Evolutionary conservation across 2,113 vertebrate genomes (phyloP), one percentile per base, ranked within the genome.

Genomic region (Barnardius zonarius): DNA sequence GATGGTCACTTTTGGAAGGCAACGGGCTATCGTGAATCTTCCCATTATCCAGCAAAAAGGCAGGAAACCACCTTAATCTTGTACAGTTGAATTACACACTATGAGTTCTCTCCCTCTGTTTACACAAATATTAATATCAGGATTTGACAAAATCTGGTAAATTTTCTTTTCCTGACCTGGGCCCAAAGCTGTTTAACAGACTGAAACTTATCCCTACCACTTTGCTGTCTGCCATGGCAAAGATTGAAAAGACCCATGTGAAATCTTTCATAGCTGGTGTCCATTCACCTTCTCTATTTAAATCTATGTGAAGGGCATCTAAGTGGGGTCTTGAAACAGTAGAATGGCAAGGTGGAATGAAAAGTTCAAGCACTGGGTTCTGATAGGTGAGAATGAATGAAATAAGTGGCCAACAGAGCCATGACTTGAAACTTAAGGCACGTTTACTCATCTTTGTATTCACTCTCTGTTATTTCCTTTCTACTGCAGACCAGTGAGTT

Each of bases 211-310:
- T 33, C 78, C 35, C 17, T 30, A 30, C 17, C 28, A 24, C 46
- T 90, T 90, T 2, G 1, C 35, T 46, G 7, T 35, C 66, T 85
- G 30, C 35, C 52, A 5, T 63, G 69, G 35, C 11, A 48, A 66
- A 52, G 30, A 18, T 13, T 67, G 64, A 70, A n/a, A 93, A 74
- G 30, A 16, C 13, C 20, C 33, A 16, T 7, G 7, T 68, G 75
- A 82, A 78, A 74, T 61, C 1, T 0, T 51, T 48, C 7, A 27
- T 1, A 61, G 10, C 1, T 2, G 6, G 6, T 49, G 63, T 35
- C 48, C 12, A 10, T 25, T 49, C 59, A 79, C 31, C 14, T 52
- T 78, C 33, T 75, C 35, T 28, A 33, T 33, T 35, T 70, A 35
- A 75, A 75, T 9, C 11, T 31, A 14, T 17, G 30, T 6, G 3